Conservation (phyloP, 2,888 invertebrate genomes). For the Azorinus chamasolen region DNA sequence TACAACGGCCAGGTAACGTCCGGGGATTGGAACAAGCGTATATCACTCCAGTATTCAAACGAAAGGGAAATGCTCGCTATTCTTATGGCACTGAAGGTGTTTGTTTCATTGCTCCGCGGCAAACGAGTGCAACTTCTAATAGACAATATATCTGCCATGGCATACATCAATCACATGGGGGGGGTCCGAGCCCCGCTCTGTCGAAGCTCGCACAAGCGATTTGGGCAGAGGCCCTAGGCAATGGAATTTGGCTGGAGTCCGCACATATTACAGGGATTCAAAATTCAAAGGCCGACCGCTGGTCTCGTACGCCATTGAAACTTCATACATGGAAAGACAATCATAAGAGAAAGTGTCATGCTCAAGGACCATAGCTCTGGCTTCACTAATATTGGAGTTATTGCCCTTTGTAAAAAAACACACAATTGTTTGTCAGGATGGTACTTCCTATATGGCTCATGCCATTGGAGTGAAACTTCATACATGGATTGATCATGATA, state of each 20-base stretch:
- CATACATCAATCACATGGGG: slow-evolving; percentile 41
- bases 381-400: no score
- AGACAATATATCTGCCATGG: slow-evolving; percentile 37
- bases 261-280: slow-evolving; percentile 31
- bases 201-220: slow-evolving; percentile 30
- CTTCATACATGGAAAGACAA: no score
- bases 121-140: slow-evolving; percentile 19
- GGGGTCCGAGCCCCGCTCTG: slow-evolving; percentile 19
- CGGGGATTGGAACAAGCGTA: slow-evolving; percentile 17
- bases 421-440: no score
- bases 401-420: no score
- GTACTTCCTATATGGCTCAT: no score
- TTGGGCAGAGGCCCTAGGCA: slow-evolving; percentile 37
- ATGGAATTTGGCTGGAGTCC: slow-evolving; percentile 28
- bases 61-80: slow-evolving; percentile 15
- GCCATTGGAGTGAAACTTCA: no score
- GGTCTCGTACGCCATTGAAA: slow-evolving; percentile 38
- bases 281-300: slow-evolving; percentile 36
- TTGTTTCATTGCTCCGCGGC: background rate
- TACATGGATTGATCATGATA: no score
- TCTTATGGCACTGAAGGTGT: background rate
- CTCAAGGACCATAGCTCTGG: no score
- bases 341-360: no score
- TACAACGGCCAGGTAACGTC: slow-evolving; percentile 2
- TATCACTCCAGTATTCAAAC: slow-evolving; percentile 13